Evolutionary conservation across 2,888 invertebrate genomes (phyloP).

Genomic region (Oscheius onirici): DNA sequence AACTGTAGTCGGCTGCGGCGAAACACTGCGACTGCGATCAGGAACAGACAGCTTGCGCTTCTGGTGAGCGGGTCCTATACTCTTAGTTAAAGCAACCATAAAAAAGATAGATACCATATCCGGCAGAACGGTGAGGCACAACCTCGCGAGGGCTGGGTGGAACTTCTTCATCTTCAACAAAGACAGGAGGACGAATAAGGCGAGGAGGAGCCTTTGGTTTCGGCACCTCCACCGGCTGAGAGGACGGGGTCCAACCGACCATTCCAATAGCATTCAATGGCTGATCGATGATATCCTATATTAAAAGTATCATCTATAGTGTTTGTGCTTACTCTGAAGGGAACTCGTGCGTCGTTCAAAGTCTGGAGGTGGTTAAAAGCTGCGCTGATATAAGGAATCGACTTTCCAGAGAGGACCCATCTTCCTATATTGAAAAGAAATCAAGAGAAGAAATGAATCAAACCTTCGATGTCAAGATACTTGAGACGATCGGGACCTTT

Average conservation of each 20-base stretch:
- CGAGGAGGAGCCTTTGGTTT: conserved; percentile 36
- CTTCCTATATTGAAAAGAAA: conserved; percentile 34
- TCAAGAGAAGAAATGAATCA: background rate
- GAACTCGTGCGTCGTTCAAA: conserved; percentile 55
- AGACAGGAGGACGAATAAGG: conserved; percentile 46
- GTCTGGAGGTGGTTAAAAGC: conserved; percentile 63
- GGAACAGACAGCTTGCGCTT: conserved; percentile 62
- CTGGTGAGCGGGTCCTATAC: conserved; percentile 62
- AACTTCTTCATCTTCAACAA: conserved; percentile 55
- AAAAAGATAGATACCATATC: conserved; percentile 52
- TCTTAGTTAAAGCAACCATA: background rate
- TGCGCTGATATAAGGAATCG: conserved; percentile 60
- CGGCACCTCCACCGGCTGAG: conserved; percentile 41
- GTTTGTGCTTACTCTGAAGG: conserved; percentile 48
- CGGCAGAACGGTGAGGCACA: conserved; percentile 64
- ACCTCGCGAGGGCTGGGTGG: conserved; percentile 63
- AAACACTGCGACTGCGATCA: conserved; percentile 61
- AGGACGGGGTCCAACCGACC: conserved; percentile 60
- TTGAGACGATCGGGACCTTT: conserved; percentile 63
- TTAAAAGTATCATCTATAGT: background rate
- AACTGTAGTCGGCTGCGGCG: conserved; percentile 49
- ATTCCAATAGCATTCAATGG: conserved; percentile 64
- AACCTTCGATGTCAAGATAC: conserved; percentile 63
- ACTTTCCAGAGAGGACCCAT: conserved; percentile 60
- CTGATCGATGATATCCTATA: conserved; percentile 54